Evolutionary conservation across 2,113 vertebrate species (phyloP).

Genomic region (Panthera tigris): DNA sequence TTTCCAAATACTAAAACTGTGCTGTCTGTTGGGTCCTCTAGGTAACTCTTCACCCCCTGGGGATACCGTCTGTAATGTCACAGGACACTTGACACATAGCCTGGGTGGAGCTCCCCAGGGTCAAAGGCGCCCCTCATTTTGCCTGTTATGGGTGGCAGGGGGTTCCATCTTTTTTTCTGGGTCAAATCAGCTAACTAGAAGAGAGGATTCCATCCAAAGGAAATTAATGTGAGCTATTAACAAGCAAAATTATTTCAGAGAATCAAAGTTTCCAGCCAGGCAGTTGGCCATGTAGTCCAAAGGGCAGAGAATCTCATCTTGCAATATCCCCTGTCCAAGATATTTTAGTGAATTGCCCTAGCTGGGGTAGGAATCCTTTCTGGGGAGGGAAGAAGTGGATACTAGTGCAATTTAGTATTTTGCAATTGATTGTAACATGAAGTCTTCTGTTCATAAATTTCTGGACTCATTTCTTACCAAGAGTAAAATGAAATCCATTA

Average conservation of each 20-base stretch:
- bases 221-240: neutral
- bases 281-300: neutral
- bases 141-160: fast-evolving
- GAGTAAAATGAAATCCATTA: constrained; percentile 33
- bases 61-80: neutral
- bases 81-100: neutral
- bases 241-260: neutral
- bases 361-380: neutral
- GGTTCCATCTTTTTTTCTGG: neutral
- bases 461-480: constrained; percentile 18
- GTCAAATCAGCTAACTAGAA: neutral
- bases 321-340: fast-evolving
- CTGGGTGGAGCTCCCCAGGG: neutral
- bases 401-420: neutral
- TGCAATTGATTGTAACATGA: neutral
- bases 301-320: neutral
- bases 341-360: too few relatives aligned
- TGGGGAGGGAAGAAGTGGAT: neutral
- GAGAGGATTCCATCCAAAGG: neutral
- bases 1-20: neutral
- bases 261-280: neutral
- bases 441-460: constrained; percentile 1
- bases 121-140: neutral
- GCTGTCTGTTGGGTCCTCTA: neutral
- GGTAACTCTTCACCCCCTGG: neutral